Evolutionary conservation across 2,797 vertebrate species (phyloP).

Genomic region (Parauchenoglanis punctatus): DNA sequence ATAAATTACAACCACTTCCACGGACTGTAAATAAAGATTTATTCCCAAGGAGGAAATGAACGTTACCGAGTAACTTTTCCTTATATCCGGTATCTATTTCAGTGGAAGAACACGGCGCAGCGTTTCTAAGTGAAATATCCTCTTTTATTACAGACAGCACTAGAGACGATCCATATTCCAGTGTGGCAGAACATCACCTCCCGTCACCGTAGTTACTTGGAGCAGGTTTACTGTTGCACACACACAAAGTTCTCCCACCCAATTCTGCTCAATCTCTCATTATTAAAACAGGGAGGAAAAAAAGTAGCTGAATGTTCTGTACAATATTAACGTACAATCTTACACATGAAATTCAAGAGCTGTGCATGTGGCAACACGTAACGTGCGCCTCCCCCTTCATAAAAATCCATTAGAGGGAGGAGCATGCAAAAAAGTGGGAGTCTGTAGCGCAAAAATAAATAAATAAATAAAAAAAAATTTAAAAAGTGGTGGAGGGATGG

Average conservation of each 20-base stretch:
- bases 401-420: not conserved
- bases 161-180: not conserved
- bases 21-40: not conserved
- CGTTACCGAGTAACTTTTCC: not conserved
- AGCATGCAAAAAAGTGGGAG: not conserved
- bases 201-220: not conserved
- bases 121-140: not conserved
- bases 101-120: not conserved
- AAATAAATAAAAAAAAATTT: too few relatives aligned
- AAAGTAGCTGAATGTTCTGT: too few relatives aligned
- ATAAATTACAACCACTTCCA: not conserved
- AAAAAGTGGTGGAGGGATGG: not conserved
- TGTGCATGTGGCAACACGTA: not conserved
- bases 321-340: not conserved
- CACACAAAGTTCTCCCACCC: not conserved
- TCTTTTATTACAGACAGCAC: not conserved
- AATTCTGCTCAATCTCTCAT: not conserved
- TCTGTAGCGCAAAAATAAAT: not conserved
- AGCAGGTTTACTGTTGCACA: not conserved
- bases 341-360: not conserved
- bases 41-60: not conserved
- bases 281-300: not conserved
- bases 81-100: not conserved
- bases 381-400: not conserved
- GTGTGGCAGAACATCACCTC: not conserved